A percentile compares a stretch with the other conserved stretches of the same genome.
Conservation (phyloP, 2,888 invertebrate genomes). For the Hypomecis atomaria region DNA sequence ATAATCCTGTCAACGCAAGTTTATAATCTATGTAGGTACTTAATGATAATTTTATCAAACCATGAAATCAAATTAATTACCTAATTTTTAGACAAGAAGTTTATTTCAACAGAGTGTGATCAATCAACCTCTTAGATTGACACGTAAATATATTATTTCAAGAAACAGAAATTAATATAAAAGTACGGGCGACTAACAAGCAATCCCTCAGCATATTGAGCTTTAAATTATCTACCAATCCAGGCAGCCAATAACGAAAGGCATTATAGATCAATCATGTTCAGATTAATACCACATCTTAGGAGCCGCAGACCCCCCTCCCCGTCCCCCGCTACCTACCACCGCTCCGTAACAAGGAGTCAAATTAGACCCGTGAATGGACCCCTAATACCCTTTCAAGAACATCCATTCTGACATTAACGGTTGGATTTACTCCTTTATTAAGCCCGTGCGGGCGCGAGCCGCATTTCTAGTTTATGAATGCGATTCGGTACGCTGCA, state of each 20-base stretch:
- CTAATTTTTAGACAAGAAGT: too few species aligned
- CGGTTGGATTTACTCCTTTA: constrained; percentile 55
- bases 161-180: neutral
- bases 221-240: neutral
- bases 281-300: constrained; percentile 29
- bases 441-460: constrained; percentile 42
- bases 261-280: constrained; percentile 26
- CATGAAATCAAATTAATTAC: too few species aligned
- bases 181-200: neutral
- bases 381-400: constrained; percentile 56
- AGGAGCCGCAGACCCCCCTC: constrained; percentile 34
- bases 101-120: too few species aligned
- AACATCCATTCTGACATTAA: constrained; percentile 55
- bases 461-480: constrained; percentile 7
- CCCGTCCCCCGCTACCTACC: constrained; percentile 40
- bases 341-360: constrained; percentile 52
- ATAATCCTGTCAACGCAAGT: too few species aligned
- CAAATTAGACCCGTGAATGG: constrained; percentile 58
- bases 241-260: constrained; percentile 3
- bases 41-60: too few species aligned
- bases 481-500: neutral
- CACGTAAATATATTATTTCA: neutral
- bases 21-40: too few species aligned
- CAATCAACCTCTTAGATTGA: too few species aligned
- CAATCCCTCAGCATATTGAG: neutral